Evolutionary conservation across 2,888 invertebrate genomes (phyloP).

Genomic region (Rapana venosa): DNA sequence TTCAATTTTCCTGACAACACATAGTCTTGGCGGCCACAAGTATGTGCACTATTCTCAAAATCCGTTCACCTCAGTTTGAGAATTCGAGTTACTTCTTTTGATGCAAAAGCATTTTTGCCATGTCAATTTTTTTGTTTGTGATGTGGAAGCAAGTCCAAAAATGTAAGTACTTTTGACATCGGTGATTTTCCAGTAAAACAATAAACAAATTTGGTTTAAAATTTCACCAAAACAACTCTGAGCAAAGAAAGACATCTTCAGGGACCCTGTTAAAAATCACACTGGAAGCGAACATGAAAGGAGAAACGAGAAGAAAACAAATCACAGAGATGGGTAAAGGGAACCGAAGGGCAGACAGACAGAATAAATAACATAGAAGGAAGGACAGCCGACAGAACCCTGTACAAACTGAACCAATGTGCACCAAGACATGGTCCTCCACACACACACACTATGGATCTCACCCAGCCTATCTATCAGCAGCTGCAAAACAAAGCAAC

Average conservation of each 20-base stretch:
- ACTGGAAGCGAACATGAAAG: not conserved
- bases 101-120: no score
- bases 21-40: no score
- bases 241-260: not conserved
- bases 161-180: no score
- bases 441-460: not conserved
- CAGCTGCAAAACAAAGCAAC: not conserved
- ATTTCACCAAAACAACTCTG: not conserved
- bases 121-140: no score
- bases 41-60: no score
- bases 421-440: not conserved
- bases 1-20: no score
- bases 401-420: not conserved
- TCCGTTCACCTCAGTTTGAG: no score
- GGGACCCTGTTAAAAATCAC: conserved; percentile 26
- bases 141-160: no score
- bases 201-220: no score
- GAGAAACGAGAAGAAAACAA: not conserved
- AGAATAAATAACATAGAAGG: conserved; percentile 14
- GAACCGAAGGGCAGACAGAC: not conserved
- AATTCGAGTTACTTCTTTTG: no score
- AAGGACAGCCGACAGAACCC: not conserved
- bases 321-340: not conserved
- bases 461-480: not conserved
- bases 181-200: no score